Evolutionary conservation across 2,888 invertebrate genomes (phyloP), one percentile per base, ranked within the genome.

Genomic region (Dryobota labecula): DNA sequence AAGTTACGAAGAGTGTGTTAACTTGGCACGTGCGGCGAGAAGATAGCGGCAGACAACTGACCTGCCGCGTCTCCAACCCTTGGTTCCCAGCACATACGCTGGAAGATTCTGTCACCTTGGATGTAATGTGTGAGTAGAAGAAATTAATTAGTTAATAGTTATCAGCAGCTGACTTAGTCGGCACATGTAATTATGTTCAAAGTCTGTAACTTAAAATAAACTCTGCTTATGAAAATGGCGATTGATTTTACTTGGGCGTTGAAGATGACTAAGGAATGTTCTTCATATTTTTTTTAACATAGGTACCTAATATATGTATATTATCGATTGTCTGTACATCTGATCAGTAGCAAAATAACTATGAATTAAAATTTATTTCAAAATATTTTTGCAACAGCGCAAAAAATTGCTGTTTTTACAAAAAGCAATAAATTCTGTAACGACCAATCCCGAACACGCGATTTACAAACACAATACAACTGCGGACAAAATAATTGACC

Each of bases 1-100:
- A 98, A 87, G 96, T 97, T 64, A 98, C 98, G 11, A 97, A 97
- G 82, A 98, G 98, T 89, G 97, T 97, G 69, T 94, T 98, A 73
- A 97, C 97, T 3, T 97, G 98, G 92, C 97, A 97, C 76, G 97
- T 98, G 60, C 96, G 97, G 78, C 96, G 98, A 74, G 97, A 98
- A 84, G 98, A 98, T 94, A 98, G 98, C 90, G 98, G 98, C 58
- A 97, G 98, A 83, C 97, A 97, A 91, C 96, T 99, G 78, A 97
- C 97, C 71, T 99, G 98, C 91, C 97, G 98, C 75, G 98, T 98
- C 72, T 97, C 98, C 92, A 99, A 99, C 96, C 98, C 98, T 0
- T 97, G 98, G 96, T 98, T 98, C 93, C 98, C 98, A 54, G 98
- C 98, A 72, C 97, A 98, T 85, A 97, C 97, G 64, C 95, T 98